Conservation (phyloP, 2,113 vertebrate genomes). For the Micromys minutus region DNA sequence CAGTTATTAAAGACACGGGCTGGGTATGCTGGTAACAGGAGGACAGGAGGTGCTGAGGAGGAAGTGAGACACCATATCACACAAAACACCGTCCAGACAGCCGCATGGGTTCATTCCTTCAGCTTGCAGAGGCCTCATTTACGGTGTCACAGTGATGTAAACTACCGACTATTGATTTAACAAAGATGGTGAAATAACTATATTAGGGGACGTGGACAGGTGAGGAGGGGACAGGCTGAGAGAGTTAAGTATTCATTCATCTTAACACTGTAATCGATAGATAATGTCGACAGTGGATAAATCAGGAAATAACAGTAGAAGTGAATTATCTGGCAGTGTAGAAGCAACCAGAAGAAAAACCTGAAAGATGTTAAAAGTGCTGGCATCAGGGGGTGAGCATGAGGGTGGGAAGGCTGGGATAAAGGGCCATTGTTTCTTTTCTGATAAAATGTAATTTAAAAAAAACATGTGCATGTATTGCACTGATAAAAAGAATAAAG, state of each 20-base stretch:
- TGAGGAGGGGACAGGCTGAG: constrained; percentile 55
- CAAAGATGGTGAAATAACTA: constrained; percentile 70
- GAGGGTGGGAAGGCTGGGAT: neutral
- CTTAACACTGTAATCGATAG: constrained; percentile 65
- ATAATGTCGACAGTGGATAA: constrained; percentile 55
- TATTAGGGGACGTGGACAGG: constrained; percentile 60
- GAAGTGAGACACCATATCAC: neutral
- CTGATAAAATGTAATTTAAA: constrained; percentile 40
- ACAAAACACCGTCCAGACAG: neutral
- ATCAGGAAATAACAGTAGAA: constrained; percentile 61
- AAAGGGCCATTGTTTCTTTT: constrained; percentile 17
- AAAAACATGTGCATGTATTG: neutral
- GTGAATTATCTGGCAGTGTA: constrained; percentile 51
- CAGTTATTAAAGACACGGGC: neutral
- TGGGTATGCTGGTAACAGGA: neutral
- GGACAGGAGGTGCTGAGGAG: neutral
- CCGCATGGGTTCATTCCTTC: neutral
- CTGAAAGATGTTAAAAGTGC: constrained; percentile 48
- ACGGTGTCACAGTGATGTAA: constrained; percentile 57
- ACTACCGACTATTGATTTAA: constrained; percentile 58
- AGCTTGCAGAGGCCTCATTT: neutral
- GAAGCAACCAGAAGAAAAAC: neutral
- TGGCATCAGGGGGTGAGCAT: neutral
- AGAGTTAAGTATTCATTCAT: constrained; percentile 67
- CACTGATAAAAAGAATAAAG: constrained; percentile 57